phyloP scores from a whole-genome alignment of 2,113 vertebrate species.

The Psephotus haematonotus region DNA sequence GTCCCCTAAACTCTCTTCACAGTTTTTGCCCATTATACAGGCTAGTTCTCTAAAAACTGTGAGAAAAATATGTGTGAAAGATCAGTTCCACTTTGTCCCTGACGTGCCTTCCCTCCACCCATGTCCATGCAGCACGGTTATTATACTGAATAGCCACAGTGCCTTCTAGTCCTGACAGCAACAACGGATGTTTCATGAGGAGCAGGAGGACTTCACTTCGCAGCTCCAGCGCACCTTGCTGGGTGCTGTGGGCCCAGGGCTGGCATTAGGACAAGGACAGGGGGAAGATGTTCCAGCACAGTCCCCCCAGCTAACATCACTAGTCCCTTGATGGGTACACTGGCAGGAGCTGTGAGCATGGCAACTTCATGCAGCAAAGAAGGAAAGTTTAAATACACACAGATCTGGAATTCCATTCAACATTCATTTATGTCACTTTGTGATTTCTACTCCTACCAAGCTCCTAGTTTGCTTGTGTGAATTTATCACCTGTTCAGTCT shows the following conservation, averaged over 20 bases:
- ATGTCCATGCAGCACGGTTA: not conserved
- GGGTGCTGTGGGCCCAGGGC: not conserved
- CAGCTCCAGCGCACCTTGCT: not conserved
- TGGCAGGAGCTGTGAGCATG: not conserved
- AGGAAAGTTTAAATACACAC: not conserved
- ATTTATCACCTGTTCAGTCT: not conserved
- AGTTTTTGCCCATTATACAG: not conserved
- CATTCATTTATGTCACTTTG: not conserved
- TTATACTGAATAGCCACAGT: not conserved
- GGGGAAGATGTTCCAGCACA: not conserved
- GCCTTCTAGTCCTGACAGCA: not conserved
- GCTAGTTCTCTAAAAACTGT: fast-evolving
- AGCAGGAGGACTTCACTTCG: not conserved
- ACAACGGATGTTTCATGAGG: not conserved
- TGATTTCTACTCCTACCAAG: not conserved
- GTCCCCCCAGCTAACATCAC: not conserved
- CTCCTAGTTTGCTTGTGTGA: not conserved
- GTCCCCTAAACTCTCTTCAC: not conserved
- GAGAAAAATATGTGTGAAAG: not conserved
- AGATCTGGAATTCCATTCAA: not conserved
- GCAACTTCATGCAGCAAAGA: not conserved
- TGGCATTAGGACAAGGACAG: not conserved
- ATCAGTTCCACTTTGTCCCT: not conserved
- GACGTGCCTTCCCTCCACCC: not conserved
- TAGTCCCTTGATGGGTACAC: not conserved